Evolutionary conservation across 2,797 vertebrate species (phyloP), one percentile per base, ranked within the genome.

Genomic region (Monodelphis domestica): DNA sequence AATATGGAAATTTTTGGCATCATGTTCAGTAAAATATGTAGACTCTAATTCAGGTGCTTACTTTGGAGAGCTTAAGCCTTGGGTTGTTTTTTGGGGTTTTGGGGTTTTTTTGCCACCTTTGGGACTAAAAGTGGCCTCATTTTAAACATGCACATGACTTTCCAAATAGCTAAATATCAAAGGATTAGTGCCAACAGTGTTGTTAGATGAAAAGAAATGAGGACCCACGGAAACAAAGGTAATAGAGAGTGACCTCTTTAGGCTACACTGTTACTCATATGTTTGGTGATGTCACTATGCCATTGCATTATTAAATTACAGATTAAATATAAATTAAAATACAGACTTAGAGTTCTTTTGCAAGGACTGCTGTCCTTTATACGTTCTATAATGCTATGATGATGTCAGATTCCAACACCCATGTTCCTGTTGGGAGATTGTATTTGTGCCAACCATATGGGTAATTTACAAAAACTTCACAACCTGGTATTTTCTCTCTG

Each of bases 71-170:
- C 63, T 84, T n/a, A 54, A 3, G 2, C 33, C 87, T 38, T 93
- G 91, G 89, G 57, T 93, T 54, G 59, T 91, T 91, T 89, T 50
- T n/a, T n/a, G n/a, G n/a, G n/a, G 90, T 89, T 54, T 93, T 56
- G n/a, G n/a, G n/a, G n/a, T n/a, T 78, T 91, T 91, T 89, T 33
- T 59, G n/a, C 91, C 95, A 94, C 29, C 51, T 90, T 59, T 54
- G 94, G 90, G 57, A 78, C 92, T 90, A 91, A 95, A 89, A 57
- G 70, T 93, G 94, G 93, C 93, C 94, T 91, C 21, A 28, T 56
- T 54, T 54, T 84, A 93, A 57, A 90, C 91, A 50, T 53, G n/a
- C 93, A 93, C n/a, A 4, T 87, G 91, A 45, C 93, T 96, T 96
- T 92, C 91, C 87, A 89, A 57, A 87, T 24, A 57, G n/a, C 53